Evolutionary conservation across 2,797 vertebrate species (phyloP).

Genomic region (Erpetoichthys calabaricus): DNA sequence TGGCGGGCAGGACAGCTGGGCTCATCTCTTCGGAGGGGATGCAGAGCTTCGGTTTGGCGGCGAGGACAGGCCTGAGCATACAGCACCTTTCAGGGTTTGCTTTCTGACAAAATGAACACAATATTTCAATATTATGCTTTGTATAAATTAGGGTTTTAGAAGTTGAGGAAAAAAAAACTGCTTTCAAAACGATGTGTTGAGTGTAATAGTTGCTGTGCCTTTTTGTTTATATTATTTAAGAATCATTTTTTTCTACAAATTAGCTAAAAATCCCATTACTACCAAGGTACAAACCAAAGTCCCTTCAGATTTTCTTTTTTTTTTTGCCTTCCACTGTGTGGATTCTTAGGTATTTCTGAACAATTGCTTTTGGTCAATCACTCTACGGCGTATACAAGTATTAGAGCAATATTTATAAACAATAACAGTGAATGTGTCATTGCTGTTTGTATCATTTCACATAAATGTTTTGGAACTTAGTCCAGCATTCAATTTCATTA

Average conservation of each 20-base stretch:
- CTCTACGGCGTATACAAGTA: slow-evolving; percentile 71
- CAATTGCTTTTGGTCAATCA: slow-evolving; percentile 42
- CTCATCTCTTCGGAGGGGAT: no score
- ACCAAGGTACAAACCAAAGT: slow-evolving; percentile 84
- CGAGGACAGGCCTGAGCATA: no score
- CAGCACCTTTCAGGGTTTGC: no score
- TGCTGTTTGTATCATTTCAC: slow-evolving; percentile 41
- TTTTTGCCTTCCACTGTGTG: slow-evolving; percentile 60
- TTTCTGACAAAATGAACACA: no score
- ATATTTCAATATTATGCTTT: slow-evolving; percentile 39
- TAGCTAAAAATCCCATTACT: slow-evolving; percentile 51
- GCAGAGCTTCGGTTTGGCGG: no score
- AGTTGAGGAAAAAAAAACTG: slow-evolving; percentile 35
- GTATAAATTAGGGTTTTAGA: slow-evolving; percentile 65
- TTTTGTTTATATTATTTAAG: slow-evolving; percentile 40
- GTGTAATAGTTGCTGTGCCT: slow-evolving; percentile 81
- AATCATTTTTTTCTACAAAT: slow-evolving; percentile 24
- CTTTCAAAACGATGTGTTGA: slow-evolving; percentile 53
- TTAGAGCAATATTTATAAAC: slow-evolving; percentile 89
- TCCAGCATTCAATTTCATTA: slow-evolving; percentile 50
- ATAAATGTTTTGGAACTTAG: slow-evolving; percentile 40
- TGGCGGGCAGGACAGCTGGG: no score
- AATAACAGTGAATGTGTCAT: slow-evolving; percentile 54
- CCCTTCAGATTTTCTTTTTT: slow-evolving; percentile 60
- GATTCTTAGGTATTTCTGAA: slow-evolving; percentile 34